phyloP scores from a whole-genome alignment of 2,888 invertebrate species.

The Brachyptera risi region DNA sequence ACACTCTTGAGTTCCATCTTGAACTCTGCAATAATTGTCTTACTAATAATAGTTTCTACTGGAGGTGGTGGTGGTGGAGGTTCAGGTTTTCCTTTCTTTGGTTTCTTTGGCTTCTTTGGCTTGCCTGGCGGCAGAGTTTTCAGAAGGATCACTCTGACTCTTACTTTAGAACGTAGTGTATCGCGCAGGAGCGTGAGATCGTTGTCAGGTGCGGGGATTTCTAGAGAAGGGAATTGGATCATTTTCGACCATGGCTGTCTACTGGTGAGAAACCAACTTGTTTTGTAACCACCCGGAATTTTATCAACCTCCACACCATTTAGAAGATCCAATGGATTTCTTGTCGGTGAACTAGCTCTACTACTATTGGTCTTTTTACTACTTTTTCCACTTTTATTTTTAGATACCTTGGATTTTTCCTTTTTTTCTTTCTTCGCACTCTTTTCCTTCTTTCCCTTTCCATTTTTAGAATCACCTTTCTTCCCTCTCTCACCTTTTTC shows the following conservation, averaged over 20 bases:
- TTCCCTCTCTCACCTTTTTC: background rate
- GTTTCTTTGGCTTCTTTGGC: slow-evolving; percentile 25
- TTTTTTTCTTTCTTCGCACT: slow-evolving; percentile 31
- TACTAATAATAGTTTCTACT: slow-evolving; percentile 37
- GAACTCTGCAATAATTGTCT: slow-evolving; percentile 48
- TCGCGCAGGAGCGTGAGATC: slow-evolving; percentile 51
- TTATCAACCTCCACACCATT: background rate
- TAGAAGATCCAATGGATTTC: background rate
- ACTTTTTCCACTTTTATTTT: slow-evolving; percentile 37
- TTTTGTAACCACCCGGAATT: background rate
- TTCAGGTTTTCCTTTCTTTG: slow-evolving; percentile 34
- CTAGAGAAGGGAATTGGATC: slow-evolving; percentile 51
- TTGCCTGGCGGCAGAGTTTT: slow-evolving; percentile 43
- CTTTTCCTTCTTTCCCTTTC: slow-evolving; percentile 5
- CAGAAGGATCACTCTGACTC: slow-evolving; percentile 51
- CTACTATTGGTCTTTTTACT: slow-evolving; percentile 21
- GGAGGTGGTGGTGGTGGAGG: background rate
- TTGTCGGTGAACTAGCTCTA: background rate
- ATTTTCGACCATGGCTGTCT: slow-evolving; percentile 51
- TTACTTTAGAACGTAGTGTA: slow-evolving; percentile 52
- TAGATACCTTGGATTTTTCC: slow-evolving; percentile 15
- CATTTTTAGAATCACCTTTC: background rate
- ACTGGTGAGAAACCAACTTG: slow-evolving; percentile 49
- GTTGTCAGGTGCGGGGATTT: slow-evolving; percentile 48
- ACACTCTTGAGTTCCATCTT: slow-evolving; percentile 47